A percentile compares a stretch with the other conserved stretches of the same genome.
These are phyloP conservation scores for Platalea minor DNA, from an alignment of 2,797 vertebrate species.

Conservation along the genomic window DNA sequence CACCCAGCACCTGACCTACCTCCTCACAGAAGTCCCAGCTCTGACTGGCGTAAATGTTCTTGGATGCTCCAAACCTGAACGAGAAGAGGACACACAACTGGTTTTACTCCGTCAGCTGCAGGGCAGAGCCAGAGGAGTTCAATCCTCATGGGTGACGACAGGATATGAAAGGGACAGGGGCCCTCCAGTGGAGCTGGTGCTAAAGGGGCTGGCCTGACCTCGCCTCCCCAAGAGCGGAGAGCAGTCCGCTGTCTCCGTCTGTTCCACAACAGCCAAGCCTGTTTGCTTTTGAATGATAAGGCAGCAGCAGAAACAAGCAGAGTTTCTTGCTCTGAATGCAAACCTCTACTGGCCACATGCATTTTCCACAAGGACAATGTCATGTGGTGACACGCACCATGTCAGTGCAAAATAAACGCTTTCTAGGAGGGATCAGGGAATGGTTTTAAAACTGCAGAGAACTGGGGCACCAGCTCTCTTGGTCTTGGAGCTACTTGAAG, in stretches of 20 bases:
- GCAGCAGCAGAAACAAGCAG: neutral
- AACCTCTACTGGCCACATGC: neutral
- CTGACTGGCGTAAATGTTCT: constrained; percentile 81
- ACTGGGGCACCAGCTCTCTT: neutral
- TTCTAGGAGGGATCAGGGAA: neutral
- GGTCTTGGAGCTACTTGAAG: neutral
- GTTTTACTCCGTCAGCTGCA: neutral
- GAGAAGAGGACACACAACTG: neutral
- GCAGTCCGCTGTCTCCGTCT: neutral
- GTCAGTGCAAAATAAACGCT: neutral
- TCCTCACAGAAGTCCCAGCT: constrained; percentile 84
- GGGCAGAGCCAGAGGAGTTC: neutral
- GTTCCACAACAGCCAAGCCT: neutral
- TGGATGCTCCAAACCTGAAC: constrained; percentile 84
- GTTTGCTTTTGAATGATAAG: neutral
- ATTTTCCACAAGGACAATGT: neutral
- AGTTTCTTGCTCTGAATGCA: neutral
- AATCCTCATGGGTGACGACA: neutral
- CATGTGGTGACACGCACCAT: rapidly evolving
- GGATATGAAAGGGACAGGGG: neutral
- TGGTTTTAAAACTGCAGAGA: neutral
- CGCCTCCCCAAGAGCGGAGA: neutral
- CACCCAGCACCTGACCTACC: constrained; percentile 71
- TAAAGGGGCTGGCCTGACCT: neutral
- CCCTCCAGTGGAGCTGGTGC: neutral